phyloP scores from a whole-genome alignment of 2,797 vertebrate genomes.

The Tarsius wallacei region DNA sequence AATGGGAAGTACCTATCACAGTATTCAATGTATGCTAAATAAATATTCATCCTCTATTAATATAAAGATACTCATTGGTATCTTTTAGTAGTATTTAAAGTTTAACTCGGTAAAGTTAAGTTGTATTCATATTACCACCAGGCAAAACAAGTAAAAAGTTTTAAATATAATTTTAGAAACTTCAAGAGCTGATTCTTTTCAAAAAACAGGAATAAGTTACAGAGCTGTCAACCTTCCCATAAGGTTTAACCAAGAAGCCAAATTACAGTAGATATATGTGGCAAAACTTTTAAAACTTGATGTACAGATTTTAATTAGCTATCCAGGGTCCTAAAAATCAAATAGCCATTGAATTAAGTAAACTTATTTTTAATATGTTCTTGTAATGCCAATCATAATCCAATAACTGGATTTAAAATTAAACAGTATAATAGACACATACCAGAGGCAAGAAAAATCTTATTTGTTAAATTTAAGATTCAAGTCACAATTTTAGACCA shows the following conservation, averaged over 20 bases:
- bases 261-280: background rate
- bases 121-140: background rate
- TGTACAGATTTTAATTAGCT: background rate
- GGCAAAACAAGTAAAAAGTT: background rate
- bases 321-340: background rate
- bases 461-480: conserved; percentile 13
- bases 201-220: background rate
- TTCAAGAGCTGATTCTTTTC: background rate
- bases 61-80: background rate
- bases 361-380: conserved; percentile 28
- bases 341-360: background rate
- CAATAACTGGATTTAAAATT: conserved; percentile 52
- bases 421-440: background rate
- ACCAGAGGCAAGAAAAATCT: background rate
- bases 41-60: background rate
- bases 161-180: conserved; percentile 8
- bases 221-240: background rate
- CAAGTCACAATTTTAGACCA: conserved; percentile 22
- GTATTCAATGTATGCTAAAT: background rate
- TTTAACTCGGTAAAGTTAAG: conserved; percentile 51
- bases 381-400: background rate
- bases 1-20: background rate
- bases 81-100: background rate
- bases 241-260: conserved; percentile 4
- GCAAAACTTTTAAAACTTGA: conserved; percentile 50